These are phyloP conservation scores for Mormyrus hasselquistii DNA, from an alignment of 2,797 vertebrate genomes.

Conservation along the genomic window DNA sequence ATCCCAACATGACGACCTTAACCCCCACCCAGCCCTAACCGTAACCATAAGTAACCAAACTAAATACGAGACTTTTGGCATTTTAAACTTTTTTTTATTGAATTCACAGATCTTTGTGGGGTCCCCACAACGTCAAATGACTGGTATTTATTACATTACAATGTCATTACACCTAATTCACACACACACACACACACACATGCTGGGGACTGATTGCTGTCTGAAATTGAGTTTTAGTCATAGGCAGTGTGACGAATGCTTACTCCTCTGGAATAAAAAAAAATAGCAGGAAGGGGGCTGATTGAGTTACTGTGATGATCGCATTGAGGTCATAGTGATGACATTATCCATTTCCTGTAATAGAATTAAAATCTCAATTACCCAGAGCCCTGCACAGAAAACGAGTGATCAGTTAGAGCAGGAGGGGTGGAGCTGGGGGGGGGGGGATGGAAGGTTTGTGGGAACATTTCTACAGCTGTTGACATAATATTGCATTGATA, in stretches of 20 bases:
- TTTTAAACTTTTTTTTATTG: neutral
- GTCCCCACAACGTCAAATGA: neutral
- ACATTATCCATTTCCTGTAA: conserved; percentile 45
- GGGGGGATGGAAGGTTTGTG: neutral
- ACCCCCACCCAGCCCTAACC: too few relatives aligned
- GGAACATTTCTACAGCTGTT: neutral
- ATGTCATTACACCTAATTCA: neutral
- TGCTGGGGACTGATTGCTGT: neutral
- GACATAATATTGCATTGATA: neutral
- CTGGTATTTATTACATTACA: too few relatives aligned
- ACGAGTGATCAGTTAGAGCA: conserved; percentile 22
- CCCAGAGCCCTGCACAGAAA: conserved; percentile 24
- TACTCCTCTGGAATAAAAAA: conserved; percentile 21
- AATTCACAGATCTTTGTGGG: neutral
- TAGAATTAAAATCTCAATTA: conserved; percentile 41
- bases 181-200: neutral
- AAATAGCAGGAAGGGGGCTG: conserved; percentile 38
- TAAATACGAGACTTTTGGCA: neutral
- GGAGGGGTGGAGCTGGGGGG: neutral
- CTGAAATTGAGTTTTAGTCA: conserved; percentile 14
- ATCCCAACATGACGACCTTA: too few relatives aligned
- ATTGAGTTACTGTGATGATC: conserved; percentile 45
- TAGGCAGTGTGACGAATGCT: conserved; percentile 22
- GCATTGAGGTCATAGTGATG: conserved; percentile 46
- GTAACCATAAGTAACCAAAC: too few relatives aligned